Evolutionary conservation across 2,797 vertebrate species (phyloP).

Genomic region (Glossophaga mutica): DNA sequence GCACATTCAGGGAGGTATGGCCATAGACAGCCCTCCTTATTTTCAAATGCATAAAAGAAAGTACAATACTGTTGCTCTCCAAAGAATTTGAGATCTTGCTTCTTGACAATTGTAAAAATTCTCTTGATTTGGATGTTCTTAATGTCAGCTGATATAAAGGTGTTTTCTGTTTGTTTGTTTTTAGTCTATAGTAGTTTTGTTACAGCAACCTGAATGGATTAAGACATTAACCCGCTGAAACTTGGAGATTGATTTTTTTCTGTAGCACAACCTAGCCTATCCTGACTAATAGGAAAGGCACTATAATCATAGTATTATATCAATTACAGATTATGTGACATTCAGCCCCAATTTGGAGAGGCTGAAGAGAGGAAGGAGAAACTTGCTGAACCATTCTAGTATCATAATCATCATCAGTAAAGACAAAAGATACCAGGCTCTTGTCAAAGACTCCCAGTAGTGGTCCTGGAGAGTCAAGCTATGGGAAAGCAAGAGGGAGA

Average conservation of each 20-base stretch:
- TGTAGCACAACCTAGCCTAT: background rate
- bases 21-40: background rate
- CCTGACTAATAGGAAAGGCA: background rate
- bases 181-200: background rate
- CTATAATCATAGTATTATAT: background rate
- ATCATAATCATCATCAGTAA: background rate
- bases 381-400: background rate
- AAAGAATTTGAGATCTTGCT: background rate
- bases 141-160: background rate
- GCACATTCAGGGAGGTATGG: no score
- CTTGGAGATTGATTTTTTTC: background rate
- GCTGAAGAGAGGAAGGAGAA: background rate
- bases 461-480: background rate
- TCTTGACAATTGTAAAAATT: background rate
- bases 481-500: constrained; percentile 22
- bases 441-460: background rate
- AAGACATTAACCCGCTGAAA: background rate
- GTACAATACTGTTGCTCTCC: background rate
- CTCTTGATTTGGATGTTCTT: background rate
- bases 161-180: background rate
- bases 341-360: background rate
- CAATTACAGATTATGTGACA: background rate
- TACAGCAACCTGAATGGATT: background rate
- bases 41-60: background rate
- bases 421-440: background rate